These are phyloP conservation scores for Bombus confusus DNA, from an alignment of 1,140 invertebrate species.

Conservation along the genomic window DNA sequence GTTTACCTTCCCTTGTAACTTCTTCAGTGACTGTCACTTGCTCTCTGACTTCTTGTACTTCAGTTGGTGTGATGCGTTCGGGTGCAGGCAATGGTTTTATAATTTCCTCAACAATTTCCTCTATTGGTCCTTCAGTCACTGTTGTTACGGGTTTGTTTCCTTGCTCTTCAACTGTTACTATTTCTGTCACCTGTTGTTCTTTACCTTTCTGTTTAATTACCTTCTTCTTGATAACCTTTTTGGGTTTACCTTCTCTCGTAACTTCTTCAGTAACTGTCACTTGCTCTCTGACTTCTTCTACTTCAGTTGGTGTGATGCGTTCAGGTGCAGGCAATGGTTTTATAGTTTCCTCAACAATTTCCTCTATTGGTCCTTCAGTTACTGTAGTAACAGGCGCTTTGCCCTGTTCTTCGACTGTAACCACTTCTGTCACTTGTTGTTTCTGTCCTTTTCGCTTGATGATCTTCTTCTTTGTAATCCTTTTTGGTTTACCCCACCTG, in stretches of 20 bases:
- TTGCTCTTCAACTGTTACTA: slow-evolving; percentile 70
- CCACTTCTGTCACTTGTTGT: too few species aligned
- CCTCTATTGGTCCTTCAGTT: slow-evolving; percentile 71
- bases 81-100: slow-evolving; percentile 33
- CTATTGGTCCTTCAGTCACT: slow-evolving; percentile 67
- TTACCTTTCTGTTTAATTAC: slow-evolving; percentile 73
- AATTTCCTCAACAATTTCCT: slow-evolving; percentile 47
- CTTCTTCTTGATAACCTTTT: slow-evolving; percentile 75
- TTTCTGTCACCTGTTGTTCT: slow-evolving; percentile 72
- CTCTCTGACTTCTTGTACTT: slow-evolving; percentile 70
- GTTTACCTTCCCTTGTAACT: slow-evolving; percentile 75
- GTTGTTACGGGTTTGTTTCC: slow-evolving; percentile 20
- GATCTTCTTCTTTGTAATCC: slow-evolving; percentile 70
- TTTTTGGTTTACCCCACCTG: slow-evolving; percentile 76
- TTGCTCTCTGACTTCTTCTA: slow-evolving; percentile 68
- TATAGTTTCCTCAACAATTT: slow-evolving; percentile 28
- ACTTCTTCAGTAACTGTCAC: slow-evolving; percentile 73
- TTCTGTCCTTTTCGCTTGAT: slow-evolving; percentile 61
- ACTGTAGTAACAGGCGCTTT: slow-evolving; percentile 26
- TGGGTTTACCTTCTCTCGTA: slow-evolving; percentile 66
- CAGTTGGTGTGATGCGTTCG: slow-evolving; percentile 59
- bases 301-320: not conserved
- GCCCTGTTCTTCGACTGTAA: too few species aligned
- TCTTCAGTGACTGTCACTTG: slow-evolving; percentile 72
- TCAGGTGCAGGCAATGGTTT: slow-evolving; percentile 44